phyloP scores from a whole-genome alignment of 2,888 invertebrate species.

The Andricus quercusramuli region DNA sequence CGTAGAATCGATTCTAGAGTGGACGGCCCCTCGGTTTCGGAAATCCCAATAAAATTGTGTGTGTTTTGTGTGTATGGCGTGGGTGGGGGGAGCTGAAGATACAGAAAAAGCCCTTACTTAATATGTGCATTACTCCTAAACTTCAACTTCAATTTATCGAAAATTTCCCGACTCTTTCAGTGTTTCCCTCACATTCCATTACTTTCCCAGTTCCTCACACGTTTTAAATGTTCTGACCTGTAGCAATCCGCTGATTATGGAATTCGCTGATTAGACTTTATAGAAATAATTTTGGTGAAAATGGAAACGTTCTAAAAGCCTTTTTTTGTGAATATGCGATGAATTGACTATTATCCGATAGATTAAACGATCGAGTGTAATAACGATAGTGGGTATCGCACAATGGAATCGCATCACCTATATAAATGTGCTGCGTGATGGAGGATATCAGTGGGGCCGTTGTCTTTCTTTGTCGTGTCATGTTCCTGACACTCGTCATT shows the following conservation, averaged over 20 bases:
- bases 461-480: slow-evolving; percentile 54
- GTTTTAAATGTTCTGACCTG: no score
- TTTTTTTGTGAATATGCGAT: slow-evolving; percentile 10
- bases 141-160: no score
- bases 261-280: neutral
- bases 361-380: slow-evolving; percentile 26
- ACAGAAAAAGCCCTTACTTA: no score
- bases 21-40: no score
- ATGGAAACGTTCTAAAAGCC: slow-evolving; percentile 12
- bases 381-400: slow-evolving; percentile 25
- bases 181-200: no score
- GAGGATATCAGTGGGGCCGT: slow-evolving; percentile 49
- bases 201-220: no score
- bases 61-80: no score
- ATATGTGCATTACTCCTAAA: no score
- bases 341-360: slow-evolving; percentile 34
- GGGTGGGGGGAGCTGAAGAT: no score
- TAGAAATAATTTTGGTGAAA: neutral
- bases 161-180: no score
- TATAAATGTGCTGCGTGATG: slow-evolving; percentile 35
- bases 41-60: no score
- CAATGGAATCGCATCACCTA: slow-evolving; percentile 34
- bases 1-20: no score
- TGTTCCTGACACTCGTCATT: slow-evolving; percentile 53
- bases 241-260: neutral